Evolutionary conservation across 2,113 vertebrate genomes (phyloP).

Genomic region (Carassius auratus): DNA sequence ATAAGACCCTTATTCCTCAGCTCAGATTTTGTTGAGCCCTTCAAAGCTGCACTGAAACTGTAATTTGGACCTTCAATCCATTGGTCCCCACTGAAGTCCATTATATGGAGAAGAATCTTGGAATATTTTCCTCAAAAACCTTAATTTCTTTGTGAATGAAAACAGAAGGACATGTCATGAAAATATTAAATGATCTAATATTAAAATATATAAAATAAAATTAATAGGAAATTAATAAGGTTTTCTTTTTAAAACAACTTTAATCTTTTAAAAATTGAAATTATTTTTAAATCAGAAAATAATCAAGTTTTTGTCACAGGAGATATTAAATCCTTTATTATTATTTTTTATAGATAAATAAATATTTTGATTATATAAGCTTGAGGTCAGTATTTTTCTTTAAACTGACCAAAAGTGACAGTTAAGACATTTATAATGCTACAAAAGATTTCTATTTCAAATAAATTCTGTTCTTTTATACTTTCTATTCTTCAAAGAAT

Average conservation of each 20-base stretch:
- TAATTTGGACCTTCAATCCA: no score
- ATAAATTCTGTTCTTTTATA: background rate
- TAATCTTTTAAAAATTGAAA: background rate
- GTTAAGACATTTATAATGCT: background rate
- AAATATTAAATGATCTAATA: background rate
- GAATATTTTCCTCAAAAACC: no score
- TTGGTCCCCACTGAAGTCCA: no score
- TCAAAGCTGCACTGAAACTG: no score
- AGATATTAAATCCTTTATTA: background rate
- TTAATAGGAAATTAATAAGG: background rate
- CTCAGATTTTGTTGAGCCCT: no score
- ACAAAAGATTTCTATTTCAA: background rate
- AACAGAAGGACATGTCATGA: background rate
- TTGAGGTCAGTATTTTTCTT: background rate
- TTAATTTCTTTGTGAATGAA: no score
- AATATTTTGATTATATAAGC: no score
- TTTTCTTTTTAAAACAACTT: background rate
- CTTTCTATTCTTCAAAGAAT: background rate
- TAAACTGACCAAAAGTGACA: background rate
- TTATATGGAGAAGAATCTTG: no score
- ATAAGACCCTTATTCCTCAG: no score
- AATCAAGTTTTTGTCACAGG: background rate
- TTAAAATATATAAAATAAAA: background rate
- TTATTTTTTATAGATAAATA: no score
- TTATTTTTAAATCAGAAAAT: background rate